Evolutionary conservation across 92 coral and sea anemone species (phyloP).

Genomic region (Parazoanthus swiftii): DNA sequence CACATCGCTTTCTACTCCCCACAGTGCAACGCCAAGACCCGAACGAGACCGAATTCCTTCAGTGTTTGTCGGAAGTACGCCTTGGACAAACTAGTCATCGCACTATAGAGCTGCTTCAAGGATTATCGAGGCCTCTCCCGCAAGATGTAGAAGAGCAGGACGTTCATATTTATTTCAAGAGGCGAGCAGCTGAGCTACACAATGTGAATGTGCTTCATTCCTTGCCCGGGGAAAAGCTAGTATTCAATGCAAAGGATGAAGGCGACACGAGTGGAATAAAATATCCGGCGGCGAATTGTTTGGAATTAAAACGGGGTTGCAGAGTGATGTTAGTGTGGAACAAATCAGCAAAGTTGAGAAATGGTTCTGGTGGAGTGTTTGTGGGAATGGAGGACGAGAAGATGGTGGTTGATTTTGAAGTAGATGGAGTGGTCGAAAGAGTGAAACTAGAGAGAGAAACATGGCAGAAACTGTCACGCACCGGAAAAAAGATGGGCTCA

Average conservation of each 20-base stretch:
- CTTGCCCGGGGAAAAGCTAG: slow-evolving; percentile 47
- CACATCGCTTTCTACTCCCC: not conserved
- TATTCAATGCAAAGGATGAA: slow-evolving; percentile 46
- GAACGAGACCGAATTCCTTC: not conserved
- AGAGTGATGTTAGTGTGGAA: slow-evolving; percentile 47
- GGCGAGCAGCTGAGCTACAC: slow-evolving; percentile 47
- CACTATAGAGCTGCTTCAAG: slow-evolving; percentile 9
- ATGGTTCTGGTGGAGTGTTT: slow-evolving; percentile 43
- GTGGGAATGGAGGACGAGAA: slow-evolving; percentile 22
- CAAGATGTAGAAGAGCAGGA: not conserved
- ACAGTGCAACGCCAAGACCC: not conserved
- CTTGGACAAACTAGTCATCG: not conserved
- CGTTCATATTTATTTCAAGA: slow-evolving; percentile 52
- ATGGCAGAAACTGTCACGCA: not conserved
- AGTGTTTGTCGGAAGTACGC: not conserved
- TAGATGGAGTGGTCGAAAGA: not conserved
- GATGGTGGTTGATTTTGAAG: slow-evolving; percentile 37
- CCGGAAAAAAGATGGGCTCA: not conserved
- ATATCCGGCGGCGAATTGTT: slow-evolving; percentile 47
- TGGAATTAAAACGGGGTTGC: slow-evolving; percentile 34
- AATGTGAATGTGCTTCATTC: slow-evolving; percentile 37
- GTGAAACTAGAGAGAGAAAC: slow-evolving; percentile 6
- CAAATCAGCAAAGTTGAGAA: slow-evolving; percentile 6
- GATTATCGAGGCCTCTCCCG: slow-evolving; percentile 39
- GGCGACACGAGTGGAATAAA: slow-evolving; percentile 33